Conservation (phyloP, 2,888 invertebrate genomes). For the Nebria salina region DNA sequence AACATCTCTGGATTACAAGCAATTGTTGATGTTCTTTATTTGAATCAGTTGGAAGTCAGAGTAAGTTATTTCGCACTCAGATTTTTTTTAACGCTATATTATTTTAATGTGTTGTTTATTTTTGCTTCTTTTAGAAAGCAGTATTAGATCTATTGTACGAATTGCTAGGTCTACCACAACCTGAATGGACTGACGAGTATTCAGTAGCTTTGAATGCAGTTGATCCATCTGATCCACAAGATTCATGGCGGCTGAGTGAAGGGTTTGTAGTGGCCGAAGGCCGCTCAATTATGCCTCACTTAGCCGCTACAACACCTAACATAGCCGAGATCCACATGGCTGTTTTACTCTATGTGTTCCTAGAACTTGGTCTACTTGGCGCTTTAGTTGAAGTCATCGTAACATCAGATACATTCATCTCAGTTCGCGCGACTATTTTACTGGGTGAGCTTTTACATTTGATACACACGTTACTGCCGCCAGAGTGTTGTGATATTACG, state of each 20-base stretch:
- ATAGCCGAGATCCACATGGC: constrained; percentile 92
- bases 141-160: constrained; percentile 93
- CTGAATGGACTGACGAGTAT: constrained; percentile 93
- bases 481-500: constrained; percentile 84
- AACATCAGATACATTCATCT: constrained; percentile 87
- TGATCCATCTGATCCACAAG: constrained; percentile 85
- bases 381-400: constrained; percentile 93
- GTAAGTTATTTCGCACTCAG: constrained; percentile 66
- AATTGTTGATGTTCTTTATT: constrained; percentile 81
- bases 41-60: constrained; percentile 89
- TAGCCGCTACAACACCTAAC: constrained; percentile 87
- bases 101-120: constrained; percentile 40
- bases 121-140: constrained; percentile 74
- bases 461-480: constrained; percentile 85
- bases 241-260: constrained; percentile 89
- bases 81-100: constrained; percentile 13
- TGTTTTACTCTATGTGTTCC: constrained; percentile 85
- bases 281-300: constrained; percentile 82
- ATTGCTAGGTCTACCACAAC: constrained; percentile 85
- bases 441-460: constrained; percentile 88
- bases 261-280: constrained; percentile 97
- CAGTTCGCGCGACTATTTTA: constrained; percentile 90
- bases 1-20: constrained; percentile 80
- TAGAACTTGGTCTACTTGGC: constrained; percentile 86
- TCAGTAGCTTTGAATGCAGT: constrained; percentile 87